Percentiles rank a stretch among this genome's conserved stretches.
phyloP scores from a whole-genome alignment of 2,113 vertebrate genomes.

The Amphilophus citrinellus region DNA sequence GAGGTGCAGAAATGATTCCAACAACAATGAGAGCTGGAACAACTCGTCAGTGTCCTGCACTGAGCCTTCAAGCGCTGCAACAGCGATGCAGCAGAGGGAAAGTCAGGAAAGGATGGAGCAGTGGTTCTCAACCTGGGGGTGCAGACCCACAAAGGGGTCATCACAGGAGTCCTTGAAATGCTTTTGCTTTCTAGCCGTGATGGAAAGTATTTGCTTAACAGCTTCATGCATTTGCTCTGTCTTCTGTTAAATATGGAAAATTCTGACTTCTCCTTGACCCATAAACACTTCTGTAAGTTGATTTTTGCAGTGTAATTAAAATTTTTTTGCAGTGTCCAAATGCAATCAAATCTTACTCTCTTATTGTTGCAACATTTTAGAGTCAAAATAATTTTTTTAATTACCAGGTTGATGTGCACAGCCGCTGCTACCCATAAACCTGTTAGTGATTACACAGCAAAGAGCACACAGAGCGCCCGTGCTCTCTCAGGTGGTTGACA shows the following conservation, averaged over 20 bases:
- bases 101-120: neutral
- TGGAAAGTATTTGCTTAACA: neutral
- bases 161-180: neutral
- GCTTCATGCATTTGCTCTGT: neutral
- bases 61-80: slow-evolving; percentile 41
- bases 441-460: neutral
- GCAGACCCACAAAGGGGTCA: neutral
- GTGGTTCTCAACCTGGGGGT: slow-evolving; percentile 27
- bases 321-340: neutral
- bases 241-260: neutral
- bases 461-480: slow-evolving; percentile 9
- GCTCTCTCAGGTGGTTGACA: neutral
- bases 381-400: neutral
- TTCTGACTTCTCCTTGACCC: neutral
- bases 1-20: slow-evolving; percentile 15
- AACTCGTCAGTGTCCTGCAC: slow-evolving; percentile 79
- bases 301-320: neutral
- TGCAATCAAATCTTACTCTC: rapidly evolving
- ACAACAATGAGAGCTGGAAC: slow-evolving; percentile 1
- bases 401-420: neutral
- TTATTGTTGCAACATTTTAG: neutral
- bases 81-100: neutral
- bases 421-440: slow-evolving; percentile 33
- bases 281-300: neutral
- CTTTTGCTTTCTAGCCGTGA: neutral